phyloP scores from a whole-genome alignment of 1,140 invertebrate genomes.

The Drosophila nigrodunni region DNA sequence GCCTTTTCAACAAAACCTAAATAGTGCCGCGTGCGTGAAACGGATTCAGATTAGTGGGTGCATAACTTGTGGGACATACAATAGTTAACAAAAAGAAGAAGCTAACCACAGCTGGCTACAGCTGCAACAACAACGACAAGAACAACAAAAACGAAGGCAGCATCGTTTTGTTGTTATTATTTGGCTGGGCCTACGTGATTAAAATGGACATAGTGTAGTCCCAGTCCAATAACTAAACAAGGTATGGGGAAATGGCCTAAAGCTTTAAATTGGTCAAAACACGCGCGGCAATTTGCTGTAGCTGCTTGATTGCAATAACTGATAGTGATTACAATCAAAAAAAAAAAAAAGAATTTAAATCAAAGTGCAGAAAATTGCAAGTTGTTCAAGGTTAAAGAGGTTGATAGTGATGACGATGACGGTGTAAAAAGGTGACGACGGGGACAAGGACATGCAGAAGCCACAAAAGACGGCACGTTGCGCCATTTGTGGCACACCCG shows the following conservation, averaged over 20 bases:
- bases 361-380: not conserved
- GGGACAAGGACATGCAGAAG: constrained; percentile 67
- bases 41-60: not conserved
- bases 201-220: constrained; percentile 57
- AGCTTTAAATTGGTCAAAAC: constrained; percentile 23
- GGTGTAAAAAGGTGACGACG: constrained; percentile 63
- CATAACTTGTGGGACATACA: not conserved
- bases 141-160: constrained; percentile 43
- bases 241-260: constrained; percentile 54
- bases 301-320: constrained; percentile 45
- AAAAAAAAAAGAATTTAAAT: not conserved
- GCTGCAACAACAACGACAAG: constrained; percentile 43
- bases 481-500: constrained; percentile 88
- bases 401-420: constrained; percentile 36
- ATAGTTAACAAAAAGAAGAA: constrained; percentile 18
- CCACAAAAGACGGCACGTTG: constrained; percentile 83
- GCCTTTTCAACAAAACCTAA: not conserved
- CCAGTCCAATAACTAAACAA: constrained; percentile 43
- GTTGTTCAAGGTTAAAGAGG: constrained; percentile 50
- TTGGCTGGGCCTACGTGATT: constrained; percentile 78
- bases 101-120: constrained; percentile 32
- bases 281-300: constrained; percentile 7
- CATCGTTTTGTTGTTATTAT: constrained; percentile 61
- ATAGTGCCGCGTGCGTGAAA: constrained; percentile 1
- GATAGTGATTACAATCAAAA: constrained; percentile 11